Percentiles rank a stretch among this genome's conserved stretches.
Conservation (phyloP, 2,888 invertebrate genomes). For the Macrostomum cliftonense region DNA sequence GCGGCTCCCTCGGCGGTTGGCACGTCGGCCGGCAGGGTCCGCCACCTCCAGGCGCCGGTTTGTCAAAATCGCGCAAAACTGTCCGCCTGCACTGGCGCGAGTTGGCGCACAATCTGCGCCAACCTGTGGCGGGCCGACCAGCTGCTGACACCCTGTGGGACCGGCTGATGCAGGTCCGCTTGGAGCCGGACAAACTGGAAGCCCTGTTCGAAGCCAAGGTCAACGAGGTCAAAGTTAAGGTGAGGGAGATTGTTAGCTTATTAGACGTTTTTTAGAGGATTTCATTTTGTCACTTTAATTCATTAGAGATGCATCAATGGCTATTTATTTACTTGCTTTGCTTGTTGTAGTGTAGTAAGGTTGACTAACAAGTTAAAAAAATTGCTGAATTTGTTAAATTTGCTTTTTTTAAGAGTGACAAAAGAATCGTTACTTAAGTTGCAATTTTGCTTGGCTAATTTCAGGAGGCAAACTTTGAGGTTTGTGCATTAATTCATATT, state of each 20-base stretch:
- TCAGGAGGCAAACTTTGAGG: too few relatives aligned
- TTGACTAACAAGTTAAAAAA: too few relatives aligned
- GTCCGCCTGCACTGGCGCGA: conserved; percentile 96
- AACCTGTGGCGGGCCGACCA: conserved; percentile 20
- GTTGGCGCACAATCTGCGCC: conserved; percentile 37
- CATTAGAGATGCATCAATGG: too few relatives aligned
- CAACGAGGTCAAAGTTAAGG: conserved; percentile 83
- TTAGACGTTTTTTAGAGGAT: conserved; percentile 5
- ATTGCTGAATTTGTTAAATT: too few relatives aligned
- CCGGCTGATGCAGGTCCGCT: conserved; percentile 56
- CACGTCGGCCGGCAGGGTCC: too few relatives aligned
- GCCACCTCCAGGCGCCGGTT: conserved; percentile 6
- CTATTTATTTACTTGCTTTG: too few relatives aligned
- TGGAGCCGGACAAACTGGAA: conserved; percentile 79
- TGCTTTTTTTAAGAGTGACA: too few relatives aligned
- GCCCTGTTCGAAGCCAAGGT: conserved; percentile 88
- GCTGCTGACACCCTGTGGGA: conserved; percentile 57
- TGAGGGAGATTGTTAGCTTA: conserved; percentile 40
- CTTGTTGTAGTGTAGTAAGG: too few relatives aligned
- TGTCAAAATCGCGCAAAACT: conserved; percentile 67
- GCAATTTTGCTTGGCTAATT: too few relatives aligned
- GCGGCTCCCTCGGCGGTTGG: too few relatives aligned
- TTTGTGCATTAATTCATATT: too few relatives aligned
- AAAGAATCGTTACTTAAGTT: too few relatives aligned
- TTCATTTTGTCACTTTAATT: conserved; percentile 3